phyloP scores from a whole-genome alignment of 92 coral and sea anemone genomes.

The Epizoanthus rinbou region DNA sequence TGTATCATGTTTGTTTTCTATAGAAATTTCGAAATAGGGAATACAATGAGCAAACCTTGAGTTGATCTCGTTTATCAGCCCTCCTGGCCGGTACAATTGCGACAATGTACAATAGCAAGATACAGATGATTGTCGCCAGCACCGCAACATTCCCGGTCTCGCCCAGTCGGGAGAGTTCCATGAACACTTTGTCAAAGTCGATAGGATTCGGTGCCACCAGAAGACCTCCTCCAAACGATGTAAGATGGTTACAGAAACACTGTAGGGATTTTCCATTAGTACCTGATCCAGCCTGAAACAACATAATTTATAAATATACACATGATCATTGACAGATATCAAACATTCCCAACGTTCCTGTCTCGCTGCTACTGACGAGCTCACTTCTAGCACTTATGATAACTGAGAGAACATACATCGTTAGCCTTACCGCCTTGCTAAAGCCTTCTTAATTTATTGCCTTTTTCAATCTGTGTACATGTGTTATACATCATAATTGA shows the following conservation, averaged over 20 bases:
- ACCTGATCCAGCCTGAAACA: constrained; percentile 28
- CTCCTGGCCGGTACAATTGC: constrained; percentile 35
- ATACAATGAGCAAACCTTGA: constrained; percentile 2
- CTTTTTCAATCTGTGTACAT: no score
- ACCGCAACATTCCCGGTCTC: constrained; percentile 42
- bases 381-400: no score
- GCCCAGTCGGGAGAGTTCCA: constrained; percentile 29
- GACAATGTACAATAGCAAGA: constrained; percentile 38
- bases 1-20: no score
- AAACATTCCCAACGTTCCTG: no score
- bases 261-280: neutral
- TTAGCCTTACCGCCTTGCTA: no score
- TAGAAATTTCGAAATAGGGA: no score
- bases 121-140: constrained; percentile 33
- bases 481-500: no score
- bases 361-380: no score
- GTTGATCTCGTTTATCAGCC: constrained; percentile 42
- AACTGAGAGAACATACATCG: no score
- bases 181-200: constrained; percentile 45
- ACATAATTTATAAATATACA: neutral
- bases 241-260: constrained; percentile 45
- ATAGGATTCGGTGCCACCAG: constrained; percentile 52
- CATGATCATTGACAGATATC: no score
- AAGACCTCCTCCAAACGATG: constrained; percentile 45
- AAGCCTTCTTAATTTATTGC: no score